Evolutionary conservation across 2,113 vertebrate genomes (phyloP).

Genomic region (Megaceryle torquata): DNA sequence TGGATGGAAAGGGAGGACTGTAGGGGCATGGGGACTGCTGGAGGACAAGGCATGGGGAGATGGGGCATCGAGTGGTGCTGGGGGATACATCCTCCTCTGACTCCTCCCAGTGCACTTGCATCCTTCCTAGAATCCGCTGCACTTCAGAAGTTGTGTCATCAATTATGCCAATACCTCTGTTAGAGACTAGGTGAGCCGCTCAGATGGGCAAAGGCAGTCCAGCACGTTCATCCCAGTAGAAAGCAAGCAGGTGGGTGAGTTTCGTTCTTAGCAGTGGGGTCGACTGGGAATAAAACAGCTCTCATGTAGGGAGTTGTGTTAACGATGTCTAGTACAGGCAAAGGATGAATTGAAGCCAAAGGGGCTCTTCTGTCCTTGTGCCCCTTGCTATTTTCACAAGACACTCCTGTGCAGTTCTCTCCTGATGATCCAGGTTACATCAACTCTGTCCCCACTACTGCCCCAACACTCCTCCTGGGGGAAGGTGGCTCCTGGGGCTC

Average conservation of each 20-base stretch:
- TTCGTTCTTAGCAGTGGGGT: background rate
- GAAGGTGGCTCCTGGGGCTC: background rate
- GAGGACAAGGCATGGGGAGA: background rate
- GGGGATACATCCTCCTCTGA: background rate
- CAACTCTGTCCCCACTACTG: background rate
- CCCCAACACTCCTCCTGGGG: background rate
- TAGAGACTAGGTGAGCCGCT: background rate
- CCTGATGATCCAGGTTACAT: background rate
- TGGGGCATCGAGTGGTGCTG: fast-evolving
- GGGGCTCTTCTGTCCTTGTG: background rate
- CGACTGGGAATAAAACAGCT: background rate
- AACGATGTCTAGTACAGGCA: background rate
- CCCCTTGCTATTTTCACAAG: background rate
- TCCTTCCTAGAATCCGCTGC: background rate
- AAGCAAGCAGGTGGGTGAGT: background rate
- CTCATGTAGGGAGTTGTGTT: background rate
- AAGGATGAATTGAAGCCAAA: background rate
- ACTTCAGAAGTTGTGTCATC: background rate
- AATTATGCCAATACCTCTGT: background rate
- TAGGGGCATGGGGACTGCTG: background rate
- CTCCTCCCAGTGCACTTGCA: fast-evolving
- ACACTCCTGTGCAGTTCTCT: background rate
- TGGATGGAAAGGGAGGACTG: background rate
- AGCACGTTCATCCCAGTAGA: background rate
- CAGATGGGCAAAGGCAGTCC: background rate